A percentile compares a stretch with the other conserved stretches of the same genome.
Conservation (phyloP, 2,888 invertebrate species). For the Syrista parreyssii region DNA sequence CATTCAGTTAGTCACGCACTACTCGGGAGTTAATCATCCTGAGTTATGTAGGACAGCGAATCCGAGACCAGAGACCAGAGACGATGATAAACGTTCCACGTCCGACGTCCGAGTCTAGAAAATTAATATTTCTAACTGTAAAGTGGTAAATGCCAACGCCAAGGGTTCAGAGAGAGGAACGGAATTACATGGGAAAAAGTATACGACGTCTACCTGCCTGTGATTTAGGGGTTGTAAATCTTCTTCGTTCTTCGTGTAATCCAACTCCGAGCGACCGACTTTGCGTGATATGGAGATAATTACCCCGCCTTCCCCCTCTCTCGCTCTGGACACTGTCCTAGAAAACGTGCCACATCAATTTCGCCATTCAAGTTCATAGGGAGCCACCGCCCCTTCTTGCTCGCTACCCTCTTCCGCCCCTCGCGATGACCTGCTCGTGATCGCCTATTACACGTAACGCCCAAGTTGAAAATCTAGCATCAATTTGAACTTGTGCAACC, state of each 20-base stretch:
- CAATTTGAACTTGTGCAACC: no score
- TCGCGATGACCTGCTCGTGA: no score
- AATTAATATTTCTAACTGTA: constrained; percentile 55
- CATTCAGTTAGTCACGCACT: constrained; percentile 55
- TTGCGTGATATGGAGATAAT: constrained; percentile 44
- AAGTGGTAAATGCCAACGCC: constrained; percentile 34
- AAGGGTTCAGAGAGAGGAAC: constrained; percentile 6
- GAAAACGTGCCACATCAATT: background rate
- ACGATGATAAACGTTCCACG: constrained; percentile 46
- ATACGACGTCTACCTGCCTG: constrained; percentile 18
- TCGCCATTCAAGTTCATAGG: background rate
- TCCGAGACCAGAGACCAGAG: constrained; percentile 40
- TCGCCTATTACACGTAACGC: no score
- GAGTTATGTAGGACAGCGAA: constrained; percentile 51
- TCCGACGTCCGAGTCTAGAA: constrained; percentile 34
- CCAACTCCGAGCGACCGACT: constrained; percentile 31
- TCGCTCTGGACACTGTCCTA: constrained; percentile 16
- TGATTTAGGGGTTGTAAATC: constrained; percentile 54
- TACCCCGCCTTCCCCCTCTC: constrained; percentile 21
- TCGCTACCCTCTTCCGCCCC: no score
- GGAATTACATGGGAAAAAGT: constrained; percentile 41
- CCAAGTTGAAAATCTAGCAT: no score
- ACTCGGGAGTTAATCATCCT: constrained; percentile 57
- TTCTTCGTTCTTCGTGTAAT: constrained; percentile 38
- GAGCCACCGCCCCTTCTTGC: no score